Percentiles rank a stretch among this genome's conserved stretches.
phyloP scores from a whole-genome alignment of 1,140 invertebrate genomes.

The Holcopasites calliopsidis region DNA sequence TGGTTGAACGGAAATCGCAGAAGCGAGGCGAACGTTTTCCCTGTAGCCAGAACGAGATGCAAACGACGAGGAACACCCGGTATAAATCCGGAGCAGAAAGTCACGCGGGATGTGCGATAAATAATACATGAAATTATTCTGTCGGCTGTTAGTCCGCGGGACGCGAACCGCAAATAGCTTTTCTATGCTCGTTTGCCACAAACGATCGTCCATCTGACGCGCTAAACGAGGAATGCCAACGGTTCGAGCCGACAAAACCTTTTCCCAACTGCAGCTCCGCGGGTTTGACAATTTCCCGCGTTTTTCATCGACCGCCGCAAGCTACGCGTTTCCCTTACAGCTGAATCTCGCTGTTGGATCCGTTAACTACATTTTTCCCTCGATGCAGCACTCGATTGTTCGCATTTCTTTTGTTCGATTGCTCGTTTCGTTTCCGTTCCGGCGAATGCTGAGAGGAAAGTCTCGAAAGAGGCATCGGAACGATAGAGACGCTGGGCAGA shows the following conservation, averaged over 20 bases:
- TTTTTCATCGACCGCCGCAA: background rate
- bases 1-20: background rate
- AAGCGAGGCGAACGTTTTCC: background rate
- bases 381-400: background rate
- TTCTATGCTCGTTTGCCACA: constrained; percentile 27
- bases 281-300: constrained; percentile 2
- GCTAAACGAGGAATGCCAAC: constrained; percentile 30
- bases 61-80: constrained; percentile 21
- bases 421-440: background rate
- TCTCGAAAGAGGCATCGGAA: too few species aligned
- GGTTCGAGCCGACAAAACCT: background rate
- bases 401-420: background rate
- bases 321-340: background rate
- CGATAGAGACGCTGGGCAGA: too few species aligned
- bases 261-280: too few species aligned
- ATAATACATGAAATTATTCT: constrained; percentile 70
- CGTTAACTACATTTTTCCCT: background rate
- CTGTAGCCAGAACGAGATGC: background rate
- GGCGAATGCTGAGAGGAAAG: background rate
- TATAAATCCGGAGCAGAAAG: constrained; percentile 46
- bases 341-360: background rate
- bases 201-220: constrained; percentile 18
- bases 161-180: constrained; percentile 26
- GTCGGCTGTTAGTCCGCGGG: constrained; percentile 35
- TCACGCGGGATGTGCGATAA: constrained; percentile 54